These are phyloP conservation scores for Glossosoma conforme DNA, from an alignment of 1,140 invertebrate species.

Conservation along the genomic window DNA sequence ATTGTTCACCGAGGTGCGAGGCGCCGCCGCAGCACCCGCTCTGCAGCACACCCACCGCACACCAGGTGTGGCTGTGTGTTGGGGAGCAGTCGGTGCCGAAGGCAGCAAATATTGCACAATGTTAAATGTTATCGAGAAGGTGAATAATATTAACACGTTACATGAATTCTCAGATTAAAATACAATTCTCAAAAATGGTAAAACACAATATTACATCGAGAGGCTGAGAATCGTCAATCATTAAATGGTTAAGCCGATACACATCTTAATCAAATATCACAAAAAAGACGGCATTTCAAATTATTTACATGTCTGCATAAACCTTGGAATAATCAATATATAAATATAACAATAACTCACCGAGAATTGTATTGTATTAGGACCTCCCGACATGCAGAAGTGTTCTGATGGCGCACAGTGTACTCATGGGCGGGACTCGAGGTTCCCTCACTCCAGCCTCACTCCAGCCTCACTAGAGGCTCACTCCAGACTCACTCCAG, in stretches of 20 bases:
- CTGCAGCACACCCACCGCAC: too few relatives aligned
- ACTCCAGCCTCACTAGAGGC: not conserved
- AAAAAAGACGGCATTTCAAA: slow-evolving; percentile 4
- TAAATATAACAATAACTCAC: too few relatives aligned
- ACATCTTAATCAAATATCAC: slow-evolving; percentile 10
- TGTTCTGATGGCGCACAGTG: slow-evolving; percentile 7
- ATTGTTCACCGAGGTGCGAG: too few relatives aligned
- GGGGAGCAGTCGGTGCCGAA: too few relatives aligned
- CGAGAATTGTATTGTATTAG: too few relatives aligned
- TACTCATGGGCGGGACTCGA: too few relatives aligned
- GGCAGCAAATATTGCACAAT: slow-evolving; percentile 2
- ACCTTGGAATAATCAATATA: too few relatives aligned
- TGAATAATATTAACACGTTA: not conserved
- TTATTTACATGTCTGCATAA: slow-evolving; percentile 5
- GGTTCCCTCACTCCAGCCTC: not conserved
- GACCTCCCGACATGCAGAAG: too few relatives aligned
- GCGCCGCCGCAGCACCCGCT: too few relatives aligned
- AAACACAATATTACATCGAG: too few relatives aligned
- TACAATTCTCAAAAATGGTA: not conserved
- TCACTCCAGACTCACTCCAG: slow-evolving; percentile 5
- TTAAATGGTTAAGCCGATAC: not conserved
- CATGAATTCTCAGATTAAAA: not conserved
- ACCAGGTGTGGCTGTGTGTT: too few relatives aligned
- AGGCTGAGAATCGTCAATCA: not conserved
- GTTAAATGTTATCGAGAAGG: not conserved